Base-by-base conservation (phyloP, 2,797 vertebrate genomes). In the Poeciliopsis infans region DNA sequence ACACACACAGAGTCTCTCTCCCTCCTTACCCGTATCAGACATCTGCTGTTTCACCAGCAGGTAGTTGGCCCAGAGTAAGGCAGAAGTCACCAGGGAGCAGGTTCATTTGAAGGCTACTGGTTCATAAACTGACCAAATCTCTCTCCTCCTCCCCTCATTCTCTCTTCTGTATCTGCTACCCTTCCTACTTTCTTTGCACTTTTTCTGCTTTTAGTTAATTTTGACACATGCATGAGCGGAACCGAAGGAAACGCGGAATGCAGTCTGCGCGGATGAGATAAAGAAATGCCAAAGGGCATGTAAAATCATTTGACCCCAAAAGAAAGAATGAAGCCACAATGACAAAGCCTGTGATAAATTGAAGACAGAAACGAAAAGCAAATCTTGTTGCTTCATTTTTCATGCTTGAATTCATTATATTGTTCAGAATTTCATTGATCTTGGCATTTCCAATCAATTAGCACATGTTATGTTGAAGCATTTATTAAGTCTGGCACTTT, bases 21-120 rank as follows among this genome's bases (percentile, higher is more conserved):
- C 47, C 82, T 76, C 79, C 83, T 74, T 79, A 80, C 74, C 83
- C 74, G 16, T 88, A 86, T 88, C 86, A 92, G 93, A 94, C 94
- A 94, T 94, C 92, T 93, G 93, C 92, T 94, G 80, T 64, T 92
- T 77, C 83, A 86, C 85, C 91, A 93, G 92, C 92, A 94, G 92
- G 93, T 93, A 91, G 87, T 90, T 94, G 93, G 93, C 92, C 88
- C 80, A 83, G 76, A 90, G 91, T 92, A 88, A 86, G 88, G 87
- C 90, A 87, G 79, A 74, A 89, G 87, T 84, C 93, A 90, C 83
- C 85, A 45, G 92, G 93, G 93, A 92, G 86, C 82, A 83, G 80
- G 94, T 94, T 95, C 92, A 94, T 78, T 81, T 49, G 82, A 91
- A 92, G 93, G 94, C 92, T 93, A 94, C 85, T 82, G 80, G 89